A percentile compares a stretch with the other conserved stretches of the same genome.
These are phyloP conservation scores for Nomada fucata DNA, from an alignment of 2,888 invertebrate genomes.

Conservation along the genomic window DNA sequence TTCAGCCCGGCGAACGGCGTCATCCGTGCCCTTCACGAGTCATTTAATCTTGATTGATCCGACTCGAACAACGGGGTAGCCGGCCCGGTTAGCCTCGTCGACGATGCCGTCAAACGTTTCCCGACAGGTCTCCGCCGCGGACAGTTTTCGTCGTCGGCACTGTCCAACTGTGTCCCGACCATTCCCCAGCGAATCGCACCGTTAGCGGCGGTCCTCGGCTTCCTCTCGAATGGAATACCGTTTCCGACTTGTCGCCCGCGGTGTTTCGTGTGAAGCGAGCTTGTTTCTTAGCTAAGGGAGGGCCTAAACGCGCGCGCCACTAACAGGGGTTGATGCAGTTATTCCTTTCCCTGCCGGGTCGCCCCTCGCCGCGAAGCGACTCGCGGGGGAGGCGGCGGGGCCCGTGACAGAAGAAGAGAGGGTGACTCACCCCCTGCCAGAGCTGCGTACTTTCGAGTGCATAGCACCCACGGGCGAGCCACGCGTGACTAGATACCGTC, in stretches of 20 bases:
- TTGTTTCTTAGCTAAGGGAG: slow-evolving; percentile 63
- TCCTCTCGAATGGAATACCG: slow-evolving; percentile 15
- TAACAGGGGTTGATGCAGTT: slow-evolving; percentile 79
- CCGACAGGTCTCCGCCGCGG: slow-evolving; percentile 4
- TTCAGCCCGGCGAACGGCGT: slow-evolving; percentile 14
- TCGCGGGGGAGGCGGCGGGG: slow-evolving; percentile 61
- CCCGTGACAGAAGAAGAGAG: slow-evolving; percentile 67
- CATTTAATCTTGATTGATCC: slow-evolving; percentile 46
- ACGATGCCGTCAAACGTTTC: slow-evolving; percentile 27
- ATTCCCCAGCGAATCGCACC: background rate
- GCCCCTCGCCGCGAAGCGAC: slow-evolving; percentile 25
- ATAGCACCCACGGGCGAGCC: slow-evolving; percentile 81
- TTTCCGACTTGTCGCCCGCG: background rate
- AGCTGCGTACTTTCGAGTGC: slow-evolving; percentile 81
- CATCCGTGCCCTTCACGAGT: slow-evolving; percentile 44
- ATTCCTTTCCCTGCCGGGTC: slow-evolving; percentile 49
- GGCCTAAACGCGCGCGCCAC: slow-evolving; percentile 73
- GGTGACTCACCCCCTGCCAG: slow-evolving; percentile 81
- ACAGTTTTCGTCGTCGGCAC: background rate
- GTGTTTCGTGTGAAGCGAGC: slow-evolving; percentile 69
- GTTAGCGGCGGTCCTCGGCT: no score
- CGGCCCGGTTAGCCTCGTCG: slow-evolving; percentile 3
- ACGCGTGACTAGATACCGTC: slow-evolving; percentile 83
- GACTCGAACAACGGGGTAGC: slow-evolving; percentile 18
- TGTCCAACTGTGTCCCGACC: slow-evolving; percentile 11